Evolutionary conservation across 2,113 vertebrate species (phyloP), one percentile per base, ranked within the genome.

Genomic region (Acanthochromis polyacanthus): DNA sequence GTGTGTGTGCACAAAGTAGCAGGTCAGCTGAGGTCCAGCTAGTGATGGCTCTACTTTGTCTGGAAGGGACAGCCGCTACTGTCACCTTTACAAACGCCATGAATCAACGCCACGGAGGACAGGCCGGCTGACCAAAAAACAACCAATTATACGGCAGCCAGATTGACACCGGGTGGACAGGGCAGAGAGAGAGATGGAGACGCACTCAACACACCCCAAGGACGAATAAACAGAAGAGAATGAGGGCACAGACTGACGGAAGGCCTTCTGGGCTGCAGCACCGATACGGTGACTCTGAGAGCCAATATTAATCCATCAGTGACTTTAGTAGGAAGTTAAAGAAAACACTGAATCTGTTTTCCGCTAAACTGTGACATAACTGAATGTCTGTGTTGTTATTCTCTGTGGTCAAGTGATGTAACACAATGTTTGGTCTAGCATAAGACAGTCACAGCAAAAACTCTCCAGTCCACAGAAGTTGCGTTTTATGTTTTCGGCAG

Each of bases 31-130:
- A 88, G 91, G 91, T 91, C 87, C 45, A 50, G 65, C 87, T 74
- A 72, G 82, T 84, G 84, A 91, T 84, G 86, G 70, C 88, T 91
- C 86, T 89, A 90, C 89, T 93, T 96, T 96, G 95, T 95, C 95
- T 95, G 94, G 68, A 80, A 64, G 81, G 85, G 83, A 91, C 87
- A 87, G 83, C 74, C 82, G 92, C 95, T 95, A 95, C 96, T 95
- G 91, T 92, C 93, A 90, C 89, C 91, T 90, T 93, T 92, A 87
- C 87, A 90, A 90, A 90, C 77, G 82, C 88, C 75, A 94, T 94
- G 93, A 90, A 94, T 94, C 93, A 93, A 89, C 75, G 80, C 85
- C 87, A 88, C 61, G 22, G 71, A 85, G 88, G 91, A 89, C 89
- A 89, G 91, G 81, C 80, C 38, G 53, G 85, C 83, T 52, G 86